Conservation (phyloP, 2,113 vertebrate species). For the Hippocampus comes region DNA sequence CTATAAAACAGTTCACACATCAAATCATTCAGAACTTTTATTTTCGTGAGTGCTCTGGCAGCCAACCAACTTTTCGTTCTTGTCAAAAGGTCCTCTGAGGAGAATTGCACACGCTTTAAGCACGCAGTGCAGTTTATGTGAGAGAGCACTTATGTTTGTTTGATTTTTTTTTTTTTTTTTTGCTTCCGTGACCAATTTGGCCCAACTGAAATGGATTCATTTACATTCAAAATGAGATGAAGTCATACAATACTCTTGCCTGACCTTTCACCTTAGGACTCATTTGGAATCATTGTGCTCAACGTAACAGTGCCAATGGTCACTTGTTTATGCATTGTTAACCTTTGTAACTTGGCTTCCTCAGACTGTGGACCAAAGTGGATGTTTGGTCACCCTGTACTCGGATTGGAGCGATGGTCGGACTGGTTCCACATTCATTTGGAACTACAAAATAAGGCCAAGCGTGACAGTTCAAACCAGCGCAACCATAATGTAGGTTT, state of each 20-base stretch:
- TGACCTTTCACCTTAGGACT: conserved; percentile 39
- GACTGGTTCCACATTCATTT: conserved; percentile 29
- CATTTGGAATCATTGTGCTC: conserved; percentile 42
- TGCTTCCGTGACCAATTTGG: conserved; percentile 63
- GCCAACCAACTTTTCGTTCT: conserved; percentile 28
- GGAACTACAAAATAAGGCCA: conserved; percentile 29
- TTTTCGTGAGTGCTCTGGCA: conserved; percentile 37
- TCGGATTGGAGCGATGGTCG: not conserved
- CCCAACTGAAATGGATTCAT: conserved; percentile 54
- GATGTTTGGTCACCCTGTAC: not conserved
- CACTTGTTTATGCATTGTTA: conserved; percentile 31
- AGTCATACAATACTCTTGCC: conserved; percentile 48
- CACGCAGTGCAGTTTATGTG: conserved; percentile 33
- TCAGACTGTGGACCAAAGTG: not conserved
- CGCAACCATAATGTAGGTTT: conserved; percentile 13
- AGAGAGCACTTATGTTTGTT: conserved; percentile 15
- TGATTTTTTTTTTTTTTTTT: conserved; percentile 38
- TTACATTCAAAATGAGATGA: conserved; percentile 61
- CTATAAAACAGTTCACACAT: conserved; percentile 51
- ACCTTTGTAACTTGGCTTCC: conserved; percentile 8
- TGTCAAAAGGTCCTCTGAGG: conserved; percentile 47
- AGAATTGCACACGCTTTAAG: conserved; percentile 38
- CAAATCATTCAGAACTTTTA: conserved; percentile 45
- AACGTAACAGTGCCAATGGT: conserved; percentile 41
- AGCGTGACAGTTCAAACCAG: conserved; percentile 17